Conservation (phyloP, 2,797 vertebrate species). For the Cetoscarus ocellatus region DNA sequence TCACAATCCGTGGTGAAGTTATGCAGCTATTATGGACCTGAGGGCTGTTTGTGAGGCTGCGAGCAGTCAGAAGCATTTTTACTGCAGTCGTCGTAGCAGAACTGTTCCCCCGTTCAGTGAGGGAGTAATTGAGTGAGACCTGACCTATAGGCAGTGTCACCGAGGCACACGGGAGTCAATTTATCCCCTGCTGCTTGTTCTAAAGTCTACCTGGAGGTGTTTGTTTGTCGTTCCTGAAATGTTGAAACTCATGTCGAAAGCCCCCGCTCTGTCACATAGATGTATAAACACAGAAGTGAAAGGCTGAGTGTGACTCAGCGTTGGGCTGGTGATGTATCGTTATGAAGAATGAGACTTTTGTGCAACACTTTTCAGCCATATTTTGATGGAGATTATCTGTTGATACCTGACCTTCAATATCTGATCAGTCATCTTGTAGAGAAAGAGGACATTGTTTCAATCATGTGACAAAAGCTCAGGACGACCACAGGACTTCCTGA, state of each 20-base stretch:
- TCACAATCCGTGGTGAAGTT: too few relatives aligned
- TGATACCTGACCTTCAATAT: too few relatives aligned
- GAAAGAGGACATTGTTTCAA: too few relatives aligned
- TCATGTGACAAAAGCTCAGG: too few relatives aligned
- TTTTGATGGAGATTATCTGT: too few relatives aligned
- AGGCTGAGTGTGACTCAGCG: background rate
- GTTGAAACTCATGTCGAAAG: background rate
- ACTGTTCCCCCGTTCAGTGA: background rate
- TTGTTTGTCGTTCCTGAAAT: background rate
- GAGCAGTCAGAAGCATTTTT: constrained; percentile 1
- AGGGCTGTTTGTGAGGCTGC: constrained; percentile 10
- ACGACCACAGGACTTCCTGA: too few relatives aligned
- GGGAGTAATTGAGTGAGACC: constrained; percentile 13
- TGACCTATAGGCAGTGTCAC: background rate
- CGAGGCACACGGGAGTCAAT: constrained; percentile 9
- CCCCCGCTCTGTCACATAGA: background rate
- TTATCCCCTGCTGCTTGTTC: background rate
- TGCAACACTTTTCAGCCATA: too few relatives aligned
- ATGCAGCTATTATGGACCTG: too few relatives aligned
- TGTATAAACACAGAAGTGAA: background rate
- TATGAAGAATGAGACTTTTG: too few relatives aligned
- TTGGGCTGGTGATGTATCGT: background rate
- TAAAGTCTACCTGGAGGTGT: constrained; percentile 12
- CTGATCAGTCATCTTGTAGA: too few relatives aligned
- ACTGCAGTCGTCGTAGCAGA: background rate